Base-by-base conservation (phyloP, 1,140 invertebrate genomes). In the Drosophila sturtevanti region DNA sequence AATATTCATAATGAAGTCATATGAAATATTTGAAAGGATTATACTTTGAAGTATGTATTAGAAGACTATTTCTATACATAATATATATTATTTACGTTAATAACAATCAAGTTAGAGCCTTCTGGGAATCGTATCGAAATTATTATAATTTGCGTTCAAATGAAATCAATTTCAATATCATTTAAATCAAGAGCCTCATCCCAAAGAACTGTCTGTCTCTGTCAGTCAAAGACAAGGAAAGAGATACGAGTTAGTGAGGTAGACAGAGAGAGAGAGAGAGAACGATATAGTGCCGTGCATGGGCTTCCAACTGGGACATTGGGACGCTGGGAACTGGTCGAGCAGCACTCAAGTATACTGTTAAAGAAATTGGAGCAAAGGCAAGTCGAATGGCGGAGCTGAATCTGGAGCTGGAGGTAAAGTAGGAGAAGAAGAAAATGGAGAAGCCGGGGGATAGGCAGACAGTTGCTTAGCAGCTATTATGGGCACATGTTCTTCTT, bases 121-220 rank as follows among this genome's bases (percentile, higher is more conserved):
- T 48, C 21, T 18, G 41, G 41, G 41, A 48, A 18, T 48, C 21
- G 41, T 21, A 21, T 9, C 41, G 16, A 67, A 68, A 89, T 77
- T 87, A 87, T 87, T 70, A 89, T 89, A 89, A 89, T 89, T 89
- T 84, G 70, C 56, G 69, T 69, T 78, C 65, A 89, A 89, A 89
- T 89, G 65, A 89, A 89, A 89, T 89, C 84, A 89, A 89, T 89
- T 89, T 89, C 72, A 80, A 71, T 80, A 77, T 76, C 84, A 84
- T 89, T 89, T 84, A 82, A 89, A 78, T 80, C 70, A 72, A 75
- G 84, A 63, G 71, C 31, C 72, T 58, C 37, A 62, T 62, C 21
- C 54, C 54, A 68, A 73, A 56, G 72, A 71, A 64, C 51, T 41
- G 37, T 41, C 51, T 54, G 71, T 52, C 68, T 72, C 62, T 66